phyloP scores from a whole-genome alignment of 2,797 vertebrate species.

The Tympanoctomys barrerae region DNA sequence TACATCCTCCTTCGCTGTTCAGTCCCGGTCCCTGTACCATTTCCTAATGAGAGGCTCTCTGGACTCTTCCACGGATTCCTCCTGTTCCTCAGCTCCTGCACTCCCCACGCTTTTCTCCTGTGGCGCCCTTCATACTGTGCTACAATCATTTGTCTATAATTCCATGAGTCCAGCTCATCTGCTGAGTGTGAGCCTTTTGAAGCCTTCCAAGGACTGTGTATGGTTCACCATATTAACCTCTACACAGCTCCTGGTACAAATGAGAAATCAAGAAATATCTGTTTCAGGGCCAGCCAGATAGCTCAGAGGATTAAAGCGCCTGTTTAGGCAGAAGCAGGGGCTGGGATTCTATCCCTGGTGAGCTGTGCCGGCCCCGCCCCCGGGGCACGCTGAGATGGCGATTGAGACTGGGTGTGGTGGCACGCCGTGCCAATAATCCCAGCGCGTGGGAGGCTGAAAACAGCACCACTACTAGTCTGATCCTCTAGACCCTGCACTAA shows the following conservation, averaged over 20 bases:
- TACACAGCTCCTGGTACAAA: background rate
- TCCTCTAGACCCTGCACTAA: no score
- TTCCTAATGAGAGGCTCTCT: background rate
- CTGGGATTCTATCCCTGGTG: no score
- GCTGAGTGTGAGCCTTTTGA: background rate
- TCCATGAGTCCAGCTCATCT: background rate
- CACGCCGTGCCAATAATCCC: no score
- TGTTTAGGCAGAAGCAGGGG: no score
- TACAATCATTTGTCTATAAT: background rate
- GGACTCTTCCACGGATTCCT: background rate
- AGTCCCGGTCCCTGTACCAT: background rate
- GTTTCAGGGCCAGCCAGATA: background rate
- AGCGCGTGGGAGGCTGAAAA: no score
- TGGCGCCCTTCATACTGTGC: background rate
- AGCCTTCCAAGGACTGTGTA: background rate
- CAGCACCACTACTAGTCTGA: no score
- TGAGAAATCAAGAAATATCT: background rate
- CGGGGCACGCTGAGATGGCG: no score
- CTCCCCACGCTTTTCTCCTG: background rate
- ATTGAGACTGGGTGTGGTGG: no score
- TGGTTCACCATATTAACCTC: background rate
- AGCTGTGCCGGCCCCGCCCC: no score
- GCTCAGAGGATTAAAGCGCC: no score
- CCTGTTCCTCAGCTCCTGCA: background rate
- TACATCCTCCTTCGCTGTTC: background rate